A percentile compares a stretch with the other conserved stretches of the same genome.
Conservation (phyloP, 2,113 vertebrate species). For the Melanerpes aurifrons region DNA sequence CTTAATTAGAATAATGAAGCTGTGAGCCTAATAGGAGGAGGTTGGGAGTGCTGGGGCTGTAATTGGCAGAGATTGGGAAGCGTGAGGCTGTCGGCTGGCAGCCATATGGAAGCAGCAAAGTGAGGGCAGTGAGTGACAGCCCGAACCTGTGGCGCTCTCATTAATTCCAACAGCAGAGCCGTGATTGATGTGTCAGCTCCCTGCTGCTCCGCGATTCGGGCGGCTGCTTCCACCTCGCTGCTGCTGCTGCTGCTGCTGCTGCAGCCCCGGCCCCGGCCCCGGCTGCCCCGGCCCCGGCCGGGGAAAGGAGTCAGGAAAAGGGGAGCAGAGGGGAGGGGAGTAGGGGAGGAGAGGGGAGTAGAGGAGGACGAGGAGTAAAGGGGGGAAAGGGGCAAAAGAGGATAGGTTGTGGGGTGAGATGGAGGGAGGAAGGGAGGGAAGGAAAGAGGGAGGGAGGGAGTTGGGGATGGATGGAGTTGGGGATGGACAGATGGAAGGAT, state of each 20-base stretch:
- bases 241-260: constrained; percentile 32
- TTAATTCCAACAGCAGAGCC: constrained; percentile 75
- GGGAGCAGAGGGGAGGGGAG: no score
- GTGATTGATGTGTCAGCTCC: constrained; percentile 77
- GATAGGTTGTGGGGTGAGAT: background rate
- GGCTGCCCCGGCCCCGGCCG: background rate
- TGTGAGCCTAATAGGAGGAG: constrained; percentile 63
- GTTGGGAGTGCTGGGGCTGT: constrained; percentile 66
- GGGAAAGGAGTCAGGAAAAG: background rate
- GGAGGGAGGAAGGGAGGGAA: background rate
- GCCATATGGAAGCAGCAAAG: constrained; percentile 77
- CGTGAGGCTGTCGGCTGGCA: constrained; percentile 62
- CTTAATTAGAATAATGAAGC: constrained; percentile 74
- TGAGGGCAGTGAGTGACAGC: constrained; percentile 75
- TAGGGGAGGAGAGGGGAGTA: no score
- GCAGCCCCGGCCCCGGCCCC: background rate
- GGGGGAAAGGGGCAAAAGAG: background rate
- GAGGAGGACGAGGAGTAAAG: background rate
- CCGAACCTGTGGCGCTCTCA: constrained; percentile 73
- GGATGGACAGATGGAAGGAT: background rate
- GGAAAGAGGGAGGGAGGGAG: background rate
- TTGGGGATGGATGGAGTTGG: background rate
- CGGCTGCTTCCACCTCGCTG: constrained; percentile 47
- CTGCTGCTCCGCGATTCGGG: constrained; percentile 63
- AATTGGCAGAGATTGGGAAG: constrained; percentile 71